phyloP scores from a whole-genome alignment of 2,797 vertebrate genomes.

The Limnodromus scolopaceus region DNA sequence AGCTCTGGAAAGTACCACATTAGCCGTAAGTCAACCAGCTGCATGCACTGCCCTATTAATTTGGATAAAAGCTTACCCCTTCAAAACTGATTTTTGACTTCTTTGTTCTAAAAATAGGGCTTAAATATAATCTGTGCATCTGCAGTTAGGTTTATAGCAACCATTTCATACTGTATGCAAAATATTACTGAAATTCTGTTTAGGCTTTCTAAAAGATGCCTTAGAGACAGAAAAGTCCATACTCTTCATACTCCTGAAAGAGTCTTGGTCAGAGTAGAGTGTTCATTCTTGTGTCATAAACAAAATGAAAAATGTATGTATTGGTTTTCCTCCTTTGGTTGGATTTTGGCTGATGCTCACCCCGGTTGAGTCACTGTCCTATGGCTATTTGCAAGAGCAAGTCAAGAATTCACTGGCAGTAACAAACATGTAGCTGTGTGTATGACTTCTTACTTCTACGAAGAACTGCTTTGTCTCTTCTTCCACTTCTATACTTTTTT shows the following conservation, averaged over 20 bases:
- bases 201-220: background rate
- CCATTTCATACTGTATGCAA: background rate
- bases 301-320: background rate
- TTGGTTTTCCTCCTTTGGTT: background rate
- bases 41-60: slow-evolving; percentile 20
- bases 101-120: background rate
- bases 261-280: background rate
- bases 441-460: background rate
- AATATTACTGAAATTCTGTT: background rate
- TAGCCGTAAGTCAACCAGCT: slow-evolving; percentile 46
- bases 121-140: background rate
- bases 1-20: slow-evolving; percentile 38
- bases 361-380: background rate
- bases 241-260: background rate
- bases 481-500: background rate
- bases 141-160: background rate
- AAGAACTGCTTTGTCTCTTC: background rate
- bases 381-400: background rate
- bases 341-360: background rate
- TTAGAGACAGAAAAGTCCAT: background rate
- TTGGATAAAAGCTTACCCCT: slow-evolving; percentile 1
- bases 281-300: background rate
- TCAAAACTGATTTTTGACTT: background rate
- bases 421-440: background rate
- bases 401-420: background rate